phyloP scores from a whole-genome alignment of 2,888 invertebrate species.

The Eristalis intricaria region DNA sequence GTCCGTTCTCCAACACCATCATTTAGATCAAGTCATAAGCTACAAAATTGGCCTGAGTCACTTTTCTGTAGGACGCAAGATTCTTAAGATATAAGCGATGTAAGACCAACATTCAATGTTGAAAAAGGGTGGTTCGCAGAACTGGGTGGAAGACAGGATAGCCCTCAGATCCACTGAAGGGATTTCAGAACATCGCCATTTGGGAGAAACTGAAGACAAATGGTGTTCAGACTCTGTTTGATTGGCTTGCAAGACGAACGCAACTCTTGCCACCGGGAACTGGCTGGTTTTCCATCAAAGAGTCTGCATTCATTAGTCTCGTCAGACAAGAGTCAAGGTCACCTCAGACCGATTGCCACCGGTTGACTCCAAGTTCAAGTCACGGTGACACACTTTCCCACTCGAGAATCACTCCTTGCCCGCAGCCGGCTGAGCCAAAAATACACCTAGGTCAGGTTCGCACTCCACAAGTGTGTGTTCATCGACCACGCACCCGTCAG shows the following conservation, averaged over 20 bases:
- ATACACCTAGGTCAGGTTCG: conserved; percentile 2
- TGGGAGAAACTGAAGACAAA: too few species aligned
- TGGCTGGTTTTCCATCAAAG: neutral
- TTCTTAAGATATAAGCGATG: too few species aligned
- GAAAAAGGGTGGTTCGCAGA: too few species aligned
- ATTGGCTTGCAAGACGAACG: neutral
- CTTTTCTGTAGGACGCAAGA: too few species aligned
- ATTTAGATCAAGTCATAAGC: too few species aligned
- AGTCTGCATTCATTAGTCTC: neutral
- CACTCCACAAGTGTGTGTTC: neutral
- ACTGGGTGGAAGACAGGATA: too few species aligned
- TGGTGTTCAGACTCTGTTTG: neutral
- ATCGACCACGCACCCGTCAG: neutral
- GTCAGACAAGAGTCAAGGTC: neutral
- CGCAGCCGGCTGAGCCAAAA: neutral
- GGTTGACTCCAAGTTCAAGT: neutral
- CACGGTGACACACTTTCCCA: neutral
- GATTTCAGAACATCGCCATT: too few species aligned
- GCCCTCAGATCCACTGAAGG: too few species aligned
- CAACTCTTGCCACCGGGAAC: neutral
- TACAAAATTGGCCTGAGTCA: too few species aligned
- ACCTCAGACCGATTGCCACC: neutral
- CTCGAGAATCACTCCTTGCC: neutral
- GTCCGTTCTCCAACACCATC: too few species aligned
- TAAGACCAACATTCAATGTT: too few species aligned